Evolutionary conservation across 2,888 invertebrate genomes (phyloP).

Genomic region (Tortrix viridana): DNA sequence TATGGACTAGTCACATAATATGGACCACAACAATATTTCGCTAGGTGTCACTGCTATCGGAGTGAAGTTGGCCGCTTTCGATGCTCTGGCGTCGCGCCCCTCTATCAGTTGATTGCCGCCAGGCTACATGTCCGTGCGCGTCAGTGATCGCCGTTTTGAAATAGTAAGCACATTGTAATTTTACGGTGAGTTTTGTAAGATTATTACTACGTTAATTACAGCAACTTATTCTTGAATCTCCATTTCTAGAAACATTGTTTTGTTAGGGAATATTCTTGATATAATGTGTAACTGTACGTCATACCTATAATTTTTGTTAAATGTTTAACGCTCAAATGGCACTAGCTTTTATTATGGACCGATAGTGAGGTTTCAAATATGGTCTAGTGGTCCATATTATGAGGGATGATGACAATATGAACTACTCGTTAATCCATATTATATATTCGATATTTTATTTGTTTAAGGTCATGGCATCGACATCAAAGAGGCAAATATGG

Average conservation of each 20-base stretch:
- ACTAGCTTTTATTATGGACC: background rate
- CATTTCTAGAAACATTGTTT: background rate
- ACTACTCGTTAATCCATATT: background rate
- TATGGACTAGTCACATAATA: too few species aligned
- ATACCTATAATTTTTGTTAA: background rate
- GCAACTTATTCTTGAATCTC: background rate
- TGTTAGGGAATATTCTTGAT: background rate
- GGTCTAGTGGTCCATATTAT: background rate
- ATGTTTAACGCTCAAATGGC: background rate
- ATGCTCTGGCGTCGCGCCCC: too few species aligned
- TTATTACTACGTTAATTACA: background rate
- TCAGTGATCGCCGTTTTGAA: too few species aligned
- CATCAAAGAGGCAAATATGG: background rate
- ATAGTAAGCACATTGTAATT: background rate
- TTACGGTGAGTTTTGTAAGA: background rate
- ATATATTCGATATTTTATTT: conserved; percentile 1
- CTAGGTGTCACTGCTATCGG: too few species aligned
- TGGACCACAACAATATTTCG: too few species aligned
- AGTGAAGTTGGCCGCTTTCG: too few species aligned
- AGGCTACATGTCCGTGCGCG: too few species aligned
- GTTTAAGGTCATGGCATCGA: background rate
- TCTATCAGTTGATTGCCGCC: too few species aligned
- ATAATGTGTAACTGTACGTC: background rate
- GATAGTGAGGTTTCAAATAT: background rate
- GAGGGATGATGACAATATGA: background rate